Conservation (phyloP, 2,797 vertebrate genomes). For the Natrix natrix region DNA sequence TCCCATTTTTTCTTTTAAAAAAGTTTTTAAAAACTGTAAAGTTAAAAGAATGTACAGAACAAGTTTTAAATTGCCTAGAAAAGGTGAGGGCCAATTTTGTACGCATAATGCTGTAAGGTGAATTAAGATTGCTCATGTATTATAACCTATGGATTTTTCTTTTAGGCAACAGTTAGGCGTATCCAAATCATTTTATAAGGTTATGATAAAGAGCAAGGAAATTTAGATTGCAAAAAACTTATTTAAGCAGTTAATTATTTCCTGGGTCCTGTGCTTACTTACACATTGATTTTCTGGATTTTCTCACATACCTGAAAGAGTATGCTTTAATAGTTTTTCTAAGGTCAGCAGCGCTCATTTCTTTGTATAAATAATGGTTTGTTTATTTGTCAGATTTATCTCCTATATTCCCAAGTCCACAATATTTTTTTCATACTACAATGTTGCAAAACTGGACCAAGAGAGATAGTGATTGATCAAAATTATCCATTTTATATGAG, state of each 20-base stretch:
- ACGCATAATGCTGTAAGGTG: neutral
- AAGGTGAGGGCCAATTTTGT: neutral
- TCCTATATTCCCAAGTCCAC: neutral
- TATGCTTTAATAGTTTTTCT: neutral
- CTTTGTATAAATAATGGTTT: neutral
- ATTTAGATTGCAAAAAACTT: neutral
- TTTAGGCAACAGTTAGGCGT: neutral
- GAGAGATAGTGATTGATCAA: neutral
- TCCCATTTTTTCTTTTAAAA: fast-evolving
- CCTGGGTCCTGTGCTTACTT: neutral
- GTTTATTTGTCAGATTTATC: neutral
- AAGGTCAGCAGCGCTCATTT: neutral
- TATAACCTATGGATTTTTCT: neutral
- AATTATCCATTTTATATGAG: neutral
- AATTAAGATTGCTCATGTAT: neutral
- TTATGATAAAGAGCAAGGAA: neutral
- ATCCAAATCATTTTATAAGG: neutral
- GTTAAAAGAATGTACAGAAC: constrained; percentile 8
- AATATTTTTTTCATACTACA: neutral
- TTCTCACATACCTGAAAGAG: neutral
- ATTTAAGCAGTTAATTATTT: neutral
- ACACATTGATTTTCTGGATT: neutral
- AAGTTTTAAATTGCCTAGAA: neutral
- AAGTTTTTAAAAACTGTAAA: neutral
- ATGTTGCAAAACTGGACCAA: neutral